Conservation (phyloP, 2,113 vertebrate species). For the Dasyprocta punctata region DNA sequence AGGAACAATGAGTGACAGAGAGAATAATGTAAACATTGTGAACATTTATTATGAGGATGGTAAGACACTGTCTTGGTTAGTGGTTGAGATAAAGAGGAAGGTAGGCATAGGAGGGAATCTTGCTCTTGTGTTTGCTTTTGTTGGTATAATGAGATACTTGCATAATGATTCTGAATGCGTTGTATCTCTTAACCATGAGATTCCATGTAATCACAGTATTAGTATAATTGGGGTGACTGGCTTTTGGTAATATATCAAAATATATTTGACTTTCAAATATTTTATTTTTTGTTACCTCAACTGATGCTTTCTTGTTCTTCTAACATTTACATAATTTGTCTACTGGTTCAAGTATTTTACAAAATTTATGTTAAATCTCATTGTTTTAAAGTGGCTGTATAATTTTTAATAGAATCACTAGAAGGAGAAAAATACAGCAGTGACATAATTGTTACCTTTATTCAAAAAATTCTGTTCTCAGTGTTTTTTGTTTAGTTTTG, state of each 20-base stretch:
- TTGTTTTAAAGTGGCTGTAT: background rate
- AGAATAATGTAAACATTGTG: background rate
- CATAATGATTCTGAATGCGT: background rate
- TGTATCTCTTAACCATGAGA: background rate
- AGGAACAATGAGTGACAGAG: background rate
- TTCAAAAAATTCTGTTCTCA: background rate
- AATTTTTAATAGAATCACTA: background rate
- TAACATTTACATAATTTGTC: background rate
- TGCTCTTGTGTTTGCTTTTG: background rate
- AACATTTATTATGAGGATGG: background rate
- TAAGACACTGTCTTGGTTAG: background rate
- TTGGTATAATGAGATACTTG: background rate
- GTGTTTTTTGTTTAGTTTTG: background rate
- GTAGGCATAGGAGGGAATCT: background rate
- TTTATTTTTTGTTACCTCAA: background rate
- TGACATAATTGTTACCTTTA: background rate
- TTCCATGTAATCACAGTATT: background rate
- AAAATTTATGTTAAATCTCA: conserved; percentile 8
- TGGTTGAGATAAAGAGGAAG: background rate
- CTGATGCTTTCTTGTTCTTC: background rate
- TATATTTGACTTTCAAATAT: background rate
- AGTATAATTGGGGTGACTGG: background rate
- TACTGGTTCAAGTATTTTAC: background rate
- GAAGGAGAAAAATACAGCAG: background rate
- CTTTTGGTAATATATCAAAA: background rate